phyloP scores from a whole-genome alignment of 2,113 vertebrate genomes.

The Camelus bactrianus region DNA sequence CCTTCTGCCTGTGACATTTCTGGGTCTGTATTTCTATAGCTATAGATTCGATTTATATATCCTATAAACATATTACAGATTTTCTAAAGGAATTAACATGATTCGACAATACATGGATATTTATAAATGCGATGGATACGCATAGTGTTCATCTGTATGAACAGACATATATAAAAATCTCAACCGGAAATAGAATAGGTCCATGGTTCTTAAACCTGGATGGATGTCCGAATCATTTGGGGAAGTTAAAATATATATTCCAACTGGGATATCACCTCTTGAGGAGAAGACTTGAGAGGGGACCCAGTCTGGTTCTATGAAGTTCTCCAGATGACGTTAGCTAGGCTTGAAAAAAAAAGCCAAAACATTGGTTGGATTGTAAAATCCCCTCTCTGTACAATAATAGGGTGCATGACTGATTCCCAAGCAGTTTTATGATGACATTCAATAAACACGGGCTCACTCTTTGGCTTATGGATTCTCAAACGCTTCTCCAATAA shows the following conservation, averaged over 20 bases:
- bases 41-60: background rate
- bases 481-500: conserved; percentile 27
- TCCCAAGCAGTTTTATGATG: background rate
- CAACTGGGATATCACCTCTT: background rate
- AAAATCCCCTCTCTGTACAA: background rate
- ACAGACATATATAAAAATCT: background rate
- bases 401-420: background rate
- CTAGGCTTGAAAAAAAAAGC: background rate
- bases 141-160: background rate
- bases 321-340: background rate
- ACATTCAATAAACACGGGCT: background rate
- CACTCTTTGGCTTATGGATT: background rate
- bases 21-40: background rate
- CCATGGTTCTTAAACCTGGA: background rate
- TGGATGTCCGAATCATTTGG: background rate
- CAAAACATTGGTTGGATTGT: background rate
- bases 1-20: background rate
- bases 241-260: background rate
- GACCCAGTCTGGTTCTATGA: background rate
- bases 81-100: background rate
- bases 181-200: background rate
- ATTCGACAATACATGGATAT: background rate
- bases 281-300: background rate
- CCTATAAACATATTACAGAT: background rate
- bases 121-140: background rate